phyloP scores from a whole-genome alignment of 2,797 vertebrate species.

The Pterois miles region DNA sequence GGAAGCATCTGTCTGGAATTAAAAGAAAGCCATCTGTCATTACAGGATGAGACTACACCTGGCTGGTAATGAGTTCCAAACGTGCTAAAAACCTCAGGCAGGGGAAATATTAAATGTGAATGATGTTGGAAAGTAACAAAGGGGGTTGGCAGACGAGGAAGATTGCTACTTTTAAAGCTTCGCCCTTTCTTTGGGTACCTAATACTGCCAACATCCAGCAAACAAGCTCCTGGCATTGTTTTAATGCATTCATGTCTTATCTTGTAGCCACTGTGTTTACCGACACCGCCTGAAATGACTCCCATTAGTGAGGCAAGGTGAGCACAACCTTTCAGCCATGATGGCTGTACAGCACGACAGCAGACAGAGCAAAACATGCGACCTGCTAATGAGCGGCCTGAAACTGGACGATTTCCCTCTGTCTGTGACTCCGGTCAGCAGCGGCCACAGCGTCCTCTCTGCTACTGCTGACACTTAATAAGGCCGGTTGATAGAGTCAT shows the following conservation, averaged over 20 bases:
- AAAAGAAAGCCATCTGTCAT: constrained; percentile 66
- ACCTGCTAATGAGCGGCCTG: constrained; percentile 23
- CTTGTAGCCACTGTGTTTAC: constrained; percentile 7
- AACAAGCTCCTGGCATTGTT: constrained; percentile 24
- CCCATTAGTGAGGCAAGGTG: constrained; percentile 33
- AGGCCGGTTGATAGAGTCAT: constrained; percentile 44
- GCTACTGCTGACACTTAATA: constrained; percentile 42
- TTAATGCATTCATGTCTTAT: constrained; percentile 16
- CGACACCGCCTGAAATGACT: constrained; percentile 2
- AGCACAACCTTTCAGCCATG: constrained; percentile 26
- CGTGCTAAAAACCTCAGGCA: constrained; percentile 39
- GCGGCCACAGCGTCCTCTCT: background rate
- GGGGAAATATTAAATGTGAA: constrained; percentile 36
- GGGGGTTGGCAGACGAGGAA: constrained; percentile 13
- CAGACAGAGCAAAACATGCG: background rate
- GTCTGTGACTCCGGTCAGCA: background rate
- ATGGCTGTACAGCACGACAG: background rate
- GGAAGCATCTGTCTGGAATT: constrained; percentile 60
- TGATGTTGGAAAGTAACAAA: constrained; percentile 29
- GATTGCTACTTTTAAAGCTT: constrained; percentile 20
- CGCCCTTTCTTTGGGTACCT: background rate
- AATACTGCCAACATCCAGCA: background rate
- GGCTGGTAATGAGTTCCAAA: constrained; percentile 45
- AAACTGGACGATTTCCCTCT: background rate
- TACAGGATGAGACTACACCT: constrained; percentile 55